These are phyloP conservation scores for Coregonus sp. DNA, from an alignment of 2,797 vertebrate genomes.

Conservation along the genomic window DNA sequence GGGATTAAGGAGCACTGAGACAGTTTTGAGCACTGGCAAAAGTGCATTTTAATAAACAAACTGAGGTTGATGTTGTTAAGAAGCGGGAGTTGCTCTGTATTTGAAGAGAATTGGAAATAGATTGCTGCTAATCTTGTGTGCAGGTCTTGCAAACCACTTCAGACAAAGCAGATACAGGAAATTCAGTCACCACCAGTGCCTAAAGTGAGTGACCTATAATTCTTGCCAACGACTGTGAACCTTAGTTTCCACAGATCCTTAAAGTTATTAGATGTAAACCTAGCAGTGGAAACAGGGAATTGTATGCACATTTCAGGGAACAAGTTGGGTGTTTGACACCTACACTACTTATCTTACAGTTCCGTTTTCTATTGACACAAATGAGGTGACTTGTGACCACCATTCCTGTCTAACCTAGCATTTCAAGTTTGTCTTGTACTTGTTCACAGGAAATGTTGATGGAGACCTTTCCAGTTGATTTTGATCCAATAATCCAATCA, in stretches of 20 bases:
- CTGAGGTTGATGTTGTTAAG: conserved; percentile 38
- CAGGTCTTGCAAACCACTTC: conserved; percentile 12
- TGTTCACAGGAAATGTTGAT: conserved; percentile 20
- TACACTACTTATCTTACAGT: not conserved
- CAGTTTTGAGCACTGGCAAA: conserved; percentile 9
- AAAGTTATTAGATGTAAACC: too few relatives aligned
- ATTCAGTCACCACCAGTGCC: not conserved
- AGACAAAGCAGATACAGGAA: not conserved
- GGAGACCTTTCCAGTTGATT: conserved; percentile 11
- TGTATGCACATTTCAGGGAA: not conserved
- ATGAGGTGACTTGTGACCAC: not conserved
- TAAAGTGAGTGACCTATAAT: too few relatives aligned
- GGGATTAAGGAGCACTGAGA: conserved; percentile 25
- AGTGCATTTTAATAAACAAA: conserved; percentile 30
- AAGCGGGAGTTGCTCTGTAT: conserved; percentile 24
- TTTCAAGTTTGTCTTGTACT: not conserved
- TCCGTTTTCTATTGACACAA: too few relatives aligned
- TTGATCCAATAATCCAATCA: conserved; percentile 41
- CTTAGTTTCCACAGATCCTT: too few relatives aligned
- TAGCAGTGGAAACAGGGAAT: not conserved
- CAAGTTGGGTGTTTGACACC: not conserved
- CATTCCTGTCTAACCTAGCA: not conserved
- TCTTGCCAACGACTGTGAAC: too few relatives aligned
- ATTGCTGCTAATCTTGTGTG: conserved; percentile 23
- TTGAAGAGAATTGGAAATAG: conserved; percentile 27